A percentile compares a stretch with the other conserved stretches of the same genome.
Conservation (phyloP, 2,113 vertebrate species). For the Callaeas wilsoni region DNA sequence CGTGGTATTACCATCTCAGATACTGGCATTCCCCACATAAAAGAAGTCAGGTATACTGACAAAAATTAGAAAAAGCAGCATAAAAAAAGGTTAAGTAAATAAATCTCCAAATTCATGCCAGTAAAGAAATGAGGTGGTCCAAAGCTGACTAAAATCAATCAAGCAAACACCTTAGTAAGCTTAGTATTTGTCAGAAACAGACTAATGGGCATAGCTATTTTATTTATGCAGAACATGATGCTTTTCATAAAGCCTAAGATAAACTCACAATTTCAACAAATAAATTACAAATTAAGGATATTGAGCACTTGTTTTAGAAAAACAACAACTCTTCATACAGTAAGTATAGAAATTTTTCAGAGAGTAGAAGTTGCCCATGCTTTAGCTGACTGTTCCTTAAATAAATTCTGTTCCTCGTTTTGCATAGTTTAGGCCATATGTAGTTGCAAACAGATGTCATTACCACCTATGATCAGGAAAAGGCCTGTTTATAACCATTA, state of each 20-base stretch:
- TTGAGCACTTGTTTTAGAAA: not conserved
- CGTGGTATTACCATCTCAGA: not conserved
- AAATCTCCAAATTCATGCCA: not conserved
- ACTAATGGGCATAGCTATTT: not conserved
- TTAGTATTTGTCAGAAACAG: not conserved
- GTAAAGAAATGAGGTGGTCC: not conserved
- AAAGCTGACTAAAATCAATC: not conserved
- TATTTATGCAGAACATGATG: not conserved
- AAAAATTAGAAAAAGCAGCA: not conserved
- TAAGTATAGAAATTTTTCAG: not conserved
- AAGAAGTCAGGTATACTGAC: not conserved
- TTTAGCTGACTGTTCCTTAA: not conserved
- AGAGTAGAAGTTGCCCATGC: not conserved
- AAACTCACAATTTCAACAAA: not conserved
- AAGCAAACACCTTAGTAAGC: not conserved
- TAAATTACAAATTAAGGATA: not conserved
- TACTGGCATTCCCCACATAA: not conserved
- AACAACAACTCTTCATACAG: not conserved
- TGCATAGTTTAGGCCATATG: not conserved
- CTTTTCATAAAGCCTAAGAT: not conserved
- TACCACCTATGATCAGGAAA: not conserved
- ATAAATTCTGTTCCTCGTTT: not conserved
- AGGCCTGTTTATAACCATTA: not conserved
- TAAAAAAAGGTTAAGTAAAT: not conserved
- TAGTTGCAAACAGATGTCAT: not conserved